Evolutionary conservation across 1,140 invertebrate species (phyloP).

Genomic region (Trissolcus basalis): DNA sequence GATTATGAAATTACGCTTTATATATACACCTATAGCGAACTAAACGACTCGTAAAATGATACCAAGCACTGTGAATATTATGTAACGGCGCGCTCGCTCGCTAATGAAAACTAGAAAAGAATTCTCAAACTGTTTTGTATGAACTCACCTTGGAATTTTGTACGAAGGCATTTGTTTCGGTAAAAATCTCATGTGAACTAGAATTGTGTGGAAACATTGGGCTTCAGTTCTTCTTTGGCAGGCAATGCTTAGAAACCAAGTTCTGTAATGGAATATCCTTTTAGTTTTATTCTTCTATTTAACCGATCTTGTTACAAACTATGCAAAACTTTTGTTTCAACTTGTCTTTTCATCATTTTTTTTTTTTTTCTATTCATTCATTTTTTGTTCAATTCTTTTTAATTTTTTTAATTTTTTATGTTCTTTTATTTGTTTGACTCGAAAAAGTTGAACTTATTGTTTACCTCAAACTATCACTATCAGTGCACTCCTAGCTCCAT

Average conservation of each 20-base stretch:
- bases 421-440: too few species aligned
- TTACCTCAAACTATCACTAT: constrained; percentile 75
- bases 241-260: constrained; percentile 80
- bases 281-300: background rate
- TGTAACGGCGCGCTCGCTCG: background rate
- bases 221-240: constrained; percentile 80
- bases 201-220: constrained; percentile 80
- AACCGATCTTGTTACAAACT: background rate
- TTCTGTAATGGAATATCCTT: constrained; percentile 66
- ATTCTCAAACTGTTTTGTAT: too few species aligned
- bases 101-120: too few species aligned
- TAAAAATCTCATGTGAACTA: constrained; percentile 80
- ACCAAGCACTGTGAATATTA: constrained; percentile 5
- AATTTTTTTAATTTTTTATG: too few species aligned
- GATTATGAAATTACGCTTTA: too few species aligned
- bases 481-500: constrained; percentile 77
- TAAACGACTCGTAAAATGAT: too few species aligned
- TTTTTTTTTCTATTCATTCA: too few species aligned
- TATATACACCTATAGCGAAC: too few species aligned
- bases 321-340: background rate
- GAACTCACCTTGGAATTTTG: constrained; percentile 77
- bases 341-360: background rate
- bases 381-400: too few species aligned
- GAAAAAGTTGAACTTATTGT: background rate
- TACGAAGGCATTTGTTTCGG: constrained; percentile 80